Percentiles rank a stretch among this genome's conserved stretches.
Evolutionary conservation across 2,113 vertebrate species (phyloP).

Genomic region (zebrafish (Danio rerio)): DNA sequence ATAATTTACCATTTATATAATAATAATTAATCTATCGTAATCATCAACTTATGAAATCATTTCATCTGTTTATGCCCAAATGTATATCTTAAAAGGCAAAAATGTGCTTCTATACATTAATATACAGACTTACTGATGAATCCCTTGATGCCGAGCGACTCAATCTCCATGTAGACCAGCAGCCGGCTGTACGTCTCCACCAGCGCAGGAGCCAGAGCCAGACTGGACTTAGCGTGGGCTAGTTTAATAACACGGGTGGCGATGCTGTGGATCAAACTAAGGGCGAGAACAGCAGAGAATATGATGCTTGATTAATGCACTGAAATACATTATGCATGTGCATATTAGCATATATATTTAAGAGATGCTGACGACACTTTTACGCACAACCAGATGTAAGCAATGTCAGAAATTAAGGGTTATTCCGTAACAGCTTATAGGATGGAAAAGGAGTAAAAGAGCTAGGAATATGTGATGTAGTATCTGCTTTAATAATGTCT

Average conservation of each 20-base stretch:
- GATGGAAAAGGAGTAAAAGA: no score
- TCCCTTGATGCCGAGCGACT: conserved; percentile 98
- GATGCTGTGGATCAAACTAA: conserved; percentile 97
- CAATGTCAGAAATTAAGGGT: no score
- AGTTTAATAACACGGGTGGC: conserved; percentile 97
- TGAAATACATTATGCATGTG: neutral
- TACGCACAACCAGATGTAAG: neutral
- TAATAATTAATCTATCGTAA: no score
- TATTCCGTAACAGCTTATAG: no score
- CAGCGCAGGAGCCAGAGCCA: conserved; percentile 93
- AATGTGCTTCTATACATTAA: no score
- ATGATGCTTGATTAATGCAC: neutral
- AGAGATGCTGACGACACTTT: neutral
- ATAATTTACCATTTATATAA: no score
- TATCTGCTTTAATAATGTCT: no score
- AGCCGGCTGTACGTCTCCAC: conserved; percentile 98
- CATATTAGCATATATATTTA: no score
- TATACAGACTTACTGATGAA: conserved; percentile 91
- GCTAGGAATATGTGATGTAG: no score
- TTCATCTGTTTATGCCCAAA: no score
- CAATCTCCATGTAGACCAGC: conserved; percentile 99
- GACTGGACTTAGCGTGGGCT: conserved; percentile 93
- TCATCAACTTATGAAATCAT: no score
- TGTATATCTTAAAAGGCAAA: no score
- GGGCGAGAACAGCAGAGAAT: neutral